Evolutionary conservation across 2,888 invertebrate species (phyloP).

Genomic region (Lycophotia porphyrea): DNA sequence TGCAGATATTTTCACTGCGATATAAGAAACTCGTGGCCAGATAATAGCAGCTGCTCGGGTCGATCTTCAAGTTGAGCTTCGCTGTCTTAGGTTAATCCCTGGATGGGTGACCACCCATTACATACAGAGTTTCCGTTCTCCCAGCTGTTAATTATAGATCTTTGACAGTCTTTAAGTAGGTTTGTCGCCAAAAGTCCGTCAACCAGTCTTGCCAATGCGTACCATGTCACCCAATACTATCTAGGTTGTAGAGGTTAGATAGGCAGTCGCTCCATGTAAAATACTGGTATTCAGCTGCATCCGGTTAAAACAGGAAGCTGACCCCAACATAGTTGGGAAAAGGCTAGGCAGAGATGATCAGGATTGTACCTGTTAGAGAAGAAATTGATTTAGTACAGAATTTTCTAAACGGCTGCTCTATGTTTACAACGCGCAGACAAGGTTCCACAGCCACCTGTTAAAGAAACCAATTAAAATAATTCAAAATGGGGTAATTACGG

Average conservation of each 20-base stretch:
- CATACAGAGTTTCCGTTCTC: not conserved
- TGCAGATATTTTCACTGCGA: not conserved
- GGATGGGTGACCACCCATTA: not conserved
- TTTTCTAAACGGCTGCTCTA: not conserved
- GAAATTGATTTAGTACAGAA: not conserved
- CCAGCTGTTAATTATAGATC: not conserved
- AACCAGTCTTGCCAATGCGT: not conserved
- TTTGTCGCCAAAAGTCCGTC: not conserved
- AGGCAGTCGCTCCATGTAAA: not conserved
- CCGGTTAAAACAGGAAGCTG: not conserved
- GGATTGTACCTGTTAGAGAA: not conserved
- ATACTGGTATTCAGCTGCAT: not conserved
- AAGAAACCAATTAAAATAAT: slow-evolving; percentile 52
- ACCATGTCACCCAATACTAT: not conserved
- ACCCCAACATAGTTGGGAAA: not conserved
- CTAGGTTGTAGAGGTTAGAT: not conserved
- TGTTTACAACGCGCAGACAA: slow-evolving; percentile 4
- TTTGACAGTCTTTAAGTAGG: not conserved
- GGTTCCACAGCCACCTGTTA: slow-evolving; percentile 37
- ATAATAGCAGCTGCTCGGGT: no score
- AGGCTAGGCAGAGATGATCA: not conserved
- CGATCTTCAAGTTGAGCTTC: not conserved
- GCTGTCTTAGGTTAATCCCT: not conserved
- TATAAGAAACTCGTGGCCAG: not conserved
- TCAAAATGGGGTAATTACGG: slow-evolving; percentile 56